These are phyloP conservation scores for Pseudanteris insignis DNA, from an alignment of 2,888 invertebrate species.

Conservation along the genomic window DNA sequence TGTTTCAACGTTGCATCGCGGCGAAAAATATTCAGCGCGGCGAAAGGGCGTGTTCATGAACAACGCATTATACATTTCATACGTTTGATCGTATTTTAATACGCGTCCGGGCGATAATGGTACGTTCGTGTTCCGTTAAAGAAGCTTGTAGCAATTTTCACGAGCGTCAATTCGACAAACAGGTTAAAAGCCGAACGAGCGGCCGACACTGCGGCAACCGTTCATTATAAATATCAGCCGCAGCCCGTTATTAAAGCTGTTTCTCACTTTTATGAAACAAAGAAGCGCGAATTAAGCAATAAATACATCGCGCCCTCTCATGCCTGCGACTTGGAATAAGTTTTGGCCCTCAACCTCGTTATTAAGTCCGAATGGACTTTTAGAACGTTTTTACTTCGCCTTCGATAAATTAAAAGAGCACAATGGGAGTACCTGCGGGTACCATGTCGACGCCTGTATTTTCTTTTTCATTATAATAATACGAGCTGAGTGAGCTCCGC, in stretches of 20 bases:
- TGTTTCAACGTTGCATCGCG: conserved; percentile 25
- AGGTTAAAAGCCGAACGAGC: conserved; percentile 43
- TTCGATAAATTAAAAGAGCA: conserved; percentile 23
- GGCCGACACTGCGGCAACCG: conserved; percentile 50
- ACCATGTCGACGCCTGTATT: conserved; percentile 18
- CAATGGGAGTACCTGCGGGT: conserved; percentile 16
- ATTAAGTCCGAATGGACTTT: conserved; percentile 41
- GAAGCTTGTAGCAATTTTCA: conserved; percentile 43
- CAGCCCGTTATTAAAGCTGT: conserved; percentile 63
- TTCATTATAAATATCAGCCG: conserved; percentile 56
- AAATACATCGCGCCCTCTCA: conserved; percentile 53
- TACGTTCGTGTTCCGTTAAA: conserved; percentile 23
- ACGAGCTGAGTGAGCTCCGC: not conserved
- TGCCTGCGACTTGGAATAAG: conserved; percentile 36
- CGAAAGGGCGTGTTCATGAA: conserved; percentile 37
- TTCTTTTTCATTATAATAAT: conserved; percentile 22
- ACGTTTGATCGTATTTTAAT: conserved; percentile 24
- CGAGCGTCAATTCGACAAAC: conserved; percentile 46
- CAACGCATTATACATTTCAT: conserved; percentile 29
- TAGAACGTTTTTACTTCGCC: not conserved
- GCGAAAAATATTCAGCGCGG: conserved; percentile 21
- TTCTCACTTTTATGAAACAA: conserved; percentile 65
- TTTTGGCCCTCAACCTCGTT: conserved; percentile 37
- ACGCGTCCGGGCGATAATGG: conserved; percentile 22
- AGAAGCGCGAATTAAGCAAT: conserved; percentile 64